Evolutionary conservation across 2,113 vertebrate species (phyloP).

Genomic region (Dendropsophus ebraccatus): DNA sequence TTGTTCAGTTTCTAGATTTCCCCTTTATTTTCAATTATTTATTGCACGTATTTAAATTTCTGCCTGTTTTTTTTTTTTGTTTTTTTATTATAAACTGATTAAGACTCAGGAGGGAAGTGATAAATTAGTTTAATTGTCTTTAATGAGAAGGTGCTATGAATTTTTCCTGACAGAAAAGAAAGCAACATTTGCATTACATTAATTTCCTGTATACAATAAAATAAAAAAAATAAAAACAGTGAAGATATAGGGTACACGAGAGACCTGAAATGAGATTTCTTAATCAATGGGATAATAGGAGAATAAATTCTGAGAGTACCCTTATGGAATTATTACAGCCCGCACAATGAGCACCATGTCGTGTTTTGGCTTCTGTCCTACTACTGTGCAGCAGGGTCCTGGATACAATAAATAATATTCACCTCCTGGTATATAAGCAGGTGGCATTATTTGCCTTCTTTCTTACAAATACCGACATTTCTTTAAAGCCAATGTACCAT

Average conservation of each 20-base stretch:
- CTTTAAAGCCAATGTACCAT: no score
- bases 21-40: conserved; percentile 8
- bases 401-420: no score
- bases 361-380: neutral
- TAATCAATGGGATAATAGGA: neutral
- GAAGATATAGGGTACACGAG: conserved; percentile 20
- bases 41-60: conserved; percentile 33
- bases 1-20: neutral
- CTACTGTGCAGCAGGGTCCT: no score
- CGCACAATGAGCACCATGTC: no score
- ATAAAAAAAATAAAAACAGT: no score
- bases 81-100: conserved; percentile 47
- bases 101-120: conserved; percentile 38
- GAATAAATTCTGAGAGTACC: neutral
- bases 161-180: conserved; percentile 11
- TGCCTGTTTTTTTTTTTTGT: no score
- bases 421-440: neutral
- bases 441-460: neutral
- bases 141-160: conserved; percentile 43
- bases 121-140: conserved; percentile 52
- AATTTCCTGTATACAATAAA: conserved; percentile 28
- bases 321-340: neutral
- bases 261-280: neutral
- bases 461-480: neutral
- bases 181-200: conserved; percentile 25